phyloP scores from a whole-genome alignment of 1,140 invertebrate genomes.

The Drusus annulatus region DNA sequence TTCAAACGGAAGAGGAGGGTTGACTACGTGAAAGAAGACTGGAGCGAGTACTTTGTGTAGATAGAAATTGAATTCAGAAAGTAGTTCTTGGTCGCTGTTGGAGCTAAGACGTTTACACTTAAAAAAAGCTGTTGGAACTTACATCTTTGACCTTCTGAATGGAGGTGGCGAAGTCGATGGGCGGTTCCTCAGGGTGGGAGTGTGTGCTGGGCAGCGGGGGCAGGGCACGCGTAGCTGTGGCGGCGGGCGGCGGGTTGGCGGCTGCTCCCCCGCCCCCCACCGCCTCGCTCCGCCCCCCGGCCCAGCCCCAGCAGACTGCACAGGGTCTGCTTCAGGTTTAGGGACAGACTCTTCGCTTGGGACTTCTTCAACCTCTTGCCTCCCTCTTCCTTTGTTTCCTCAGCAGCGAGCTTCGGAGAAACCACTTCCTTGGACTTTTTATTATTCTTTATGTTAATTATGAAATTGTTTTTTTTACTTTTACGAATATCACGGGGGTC shows the following conservation, averaged over 20 bases:
- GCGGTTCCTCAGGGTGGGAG: constrained; percentile 63
- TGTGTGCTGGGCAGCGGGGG: constrained; percentile 80
- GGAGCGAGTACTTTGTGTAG: too few relatives aligned
- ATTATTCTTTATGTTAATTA: constrained; percentile 76
- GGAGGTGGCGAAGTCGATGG: constrained; percentile 90
- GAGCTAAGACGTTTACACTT: too few relatives aligned
- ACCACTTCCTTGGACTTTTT: constrained; percentile 78
- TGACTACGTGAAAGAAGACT: too few relatives aligned
- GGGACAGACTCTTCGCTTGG: constrained; percentile 74
- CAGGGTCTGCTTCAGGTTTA: constrained; percentile 88
- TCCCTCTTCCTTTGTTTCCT: constrained; percentile 63
- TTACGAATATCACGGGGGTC: constrained; percentile 72
- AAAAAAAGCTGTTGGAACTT: constrained; percentile 65
- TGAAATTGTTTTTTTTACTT: constrained; percentile 76
- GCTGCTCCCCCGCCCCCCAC: background rate
- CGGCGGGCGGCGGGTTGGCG: constrained; percentile 73
- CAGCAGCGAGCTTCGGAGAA: constrained; percentile 63
- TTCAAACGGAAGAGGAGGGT: too few relatives aligned
- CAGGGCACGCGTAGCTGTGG: constrained; percentile 77
- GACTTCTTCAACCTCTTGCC: constrained; percentile 74
- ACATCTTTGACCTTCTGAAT: constrained; percentile 96
- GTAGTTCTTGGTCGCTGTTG: too few relatives aligned
- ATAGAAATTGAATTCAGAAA: too few relatives aligned
- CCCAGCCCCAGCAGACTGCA: constrained; percentile 87
- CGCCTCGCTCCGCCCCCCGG: constrained; percentile 58